phyloP scores from a whole-genome alignment of 1,140 invertebrate genomes.

The Bradysia coprophila region DNA sequence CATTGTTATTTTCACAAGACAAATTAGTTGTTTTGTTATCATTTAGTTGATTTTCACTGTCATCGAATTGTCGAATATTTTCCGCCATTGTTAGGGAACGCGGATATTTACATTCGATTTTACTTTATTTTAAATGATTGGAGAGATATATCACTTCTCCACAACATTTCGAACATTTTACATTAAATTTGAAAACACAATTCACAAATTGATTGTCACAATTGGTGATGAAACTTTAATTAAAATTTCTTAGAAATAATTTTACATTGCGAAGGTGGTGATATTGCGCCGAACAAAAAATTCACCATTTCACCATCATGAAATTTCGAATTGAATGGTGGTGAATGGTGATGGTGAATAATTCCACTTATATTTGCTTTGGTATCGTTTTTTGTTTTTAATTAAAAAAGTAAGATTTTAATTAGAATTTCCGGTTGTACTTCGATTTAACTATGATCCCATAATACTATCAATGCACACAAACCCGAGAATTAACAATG shows the following conservation, averaged over 20 bases:
- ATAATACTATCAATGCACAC: too few relatives aligned
- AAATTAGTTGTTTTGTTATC: background rate
- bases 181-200: background rate
- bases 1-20: background rate
- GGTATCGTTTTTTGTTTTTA: too few relatives aligned
- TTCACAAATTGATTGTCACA: background rate
- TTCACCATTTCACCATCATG: too few relatives aligned
- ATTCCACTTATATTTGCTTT: too few relatives aligned
- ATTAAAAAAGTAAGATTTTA: too few relatives aligned
- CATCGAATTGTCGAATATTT: background rate
- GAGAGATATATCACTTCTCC: background rate
- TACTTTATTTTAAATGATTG: background rate
- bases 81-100: background rate
- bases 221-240: too few relatives aligned
- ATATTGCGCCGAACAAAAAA: background rate
- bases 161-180: background rate
- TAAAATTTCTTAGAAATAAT: background rate
- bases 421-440: too few relatives aligned
- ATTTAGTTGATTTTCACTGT: background rate
- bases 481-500: too few relatives aligned
- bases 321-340: too few relatives aligned
- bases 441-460: too few relatives aligned
- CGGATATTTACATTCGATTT: background rate
- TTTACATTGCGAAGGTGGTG: background rate
- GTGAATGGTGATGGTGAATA: too few relatives aligned